These are phyloP conservation scores for Nymphalis c-album DNA, from an alignment of 2,888 invertebrate species.

Conservation along the genomic window DNA sequence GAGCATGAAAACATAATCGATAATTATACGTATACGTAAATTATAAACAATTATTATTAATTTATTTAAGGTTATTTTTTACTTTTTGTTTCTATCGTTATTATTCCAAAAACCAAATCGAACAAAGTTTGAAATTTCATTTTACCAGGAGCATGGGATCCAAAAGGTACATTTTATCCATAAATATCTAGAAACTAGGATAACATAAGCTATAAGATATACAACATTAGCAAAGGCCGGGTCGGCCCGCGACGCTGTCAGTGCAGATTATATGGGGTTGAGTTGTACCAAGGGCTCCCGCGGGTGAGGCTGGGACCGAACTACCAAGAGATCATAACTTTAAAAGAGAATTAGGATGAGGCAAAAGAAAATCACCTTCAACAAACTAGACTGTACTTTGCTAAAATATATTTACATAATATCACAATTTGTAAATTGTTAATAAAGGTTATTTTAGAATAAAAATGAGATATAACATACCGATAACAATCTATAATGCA, in stretches of 20 bases:
- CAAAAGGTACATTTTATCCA: slow-evolving; percentile 1
- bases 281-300: slow-evolving; percentile 61
- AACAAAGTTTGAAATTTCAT: background rate
- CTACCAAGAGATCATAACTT: slow-evolving; percentile 34
- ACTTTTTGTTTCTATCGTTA: too few species aligned
- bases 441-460: background rate
- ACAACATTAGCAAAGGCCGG: slow-evolving; percentile 44
- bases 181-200: slow-evolving; percentile 42
- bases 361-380: slow-evolving; percentile 10
- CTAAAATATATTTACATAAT: background rate
- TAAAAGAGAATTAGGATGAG: slow-evolving; percentile 32
- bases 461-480: too few species aligned
- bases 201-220: slow-evolving; percentile 47
- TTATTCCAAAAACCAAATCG: too few species aligned
- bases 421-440: too few species aligned
- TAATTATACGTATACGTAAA: too few species aligned
- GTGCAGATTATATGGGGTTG: slow-evolving; percentile 54
- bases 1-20: too few species aligned
- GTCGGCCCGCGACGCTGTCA: slow-evolving; percentile 48
- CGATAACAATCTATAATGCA: background rate
- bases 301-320: slow-evolving; percentile 48
- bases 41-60: too few species aligned
- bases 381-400: background rate
- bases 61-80: too few species aligned
- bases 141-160: slow-evolving; percentile 14